Base-by-base conservation (phyloP, 64 coral and sea anemone species). In the Montipora cactus region DNA sequence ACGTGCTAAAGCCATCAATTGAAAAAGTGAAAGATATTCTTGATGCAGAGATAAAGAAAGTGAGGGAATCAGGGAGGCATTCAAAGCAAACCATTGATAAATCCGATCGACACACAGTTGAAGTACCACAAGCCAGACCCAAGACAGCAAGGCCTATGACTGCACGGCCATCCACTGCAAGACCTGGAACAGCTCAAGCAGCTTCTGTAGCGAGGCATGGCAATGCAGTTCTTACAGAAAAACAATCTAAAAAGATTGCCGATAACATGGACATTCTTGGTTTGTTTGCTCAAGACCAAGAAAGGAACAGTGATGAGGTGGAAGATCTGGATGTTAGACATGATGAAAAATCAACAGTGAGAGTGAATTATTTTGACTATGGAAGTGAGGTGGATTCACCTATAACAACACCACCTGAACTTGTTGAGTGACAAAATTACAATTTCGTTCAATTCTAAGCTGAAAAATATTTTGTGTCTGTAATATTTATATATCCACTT, bases 361-460 rank as follows among this genome's bases (percentile, higher is more conserved):
- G 96, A 83, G 88, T 81, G 18, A 90, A 97, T 77, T 97, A 95
- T 59, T 97, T 97, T 92, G 96, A 97, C 72, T 97, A 97, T 97
- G 96, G 96, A 13, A 97, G 81, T 74, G 96, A 97, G 20, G 74
- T 87, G 22, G 92, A 93, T 7, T 19, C 74, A 45, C 76, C 92
- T 0, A 73, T 47, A 0, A 80, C 48, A 23, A 18, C 74, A 77
- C 53, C 72, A 66, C 67, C 78, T 8, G 44, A 86, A 50, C 44
- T 75, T 92, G 72, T 85, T 0, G 14, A 85, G 28, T 75, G 47
- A 71, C 61, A 64, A 64, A 64, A 55, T 55, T 10, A 55, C 10
- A 10, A 5, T 7, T 55, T 5, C 52, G 0, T 55, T 55, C 10
- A 55, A 7, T 10, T 55, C 52, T 55, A 10, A 0, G 10, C 5